These are phyloP conservation scores for Bombycilla garrulus DNA, from an alignment of 2,113 vertebrate genomes.

Conservation along the genomic window DNA sequence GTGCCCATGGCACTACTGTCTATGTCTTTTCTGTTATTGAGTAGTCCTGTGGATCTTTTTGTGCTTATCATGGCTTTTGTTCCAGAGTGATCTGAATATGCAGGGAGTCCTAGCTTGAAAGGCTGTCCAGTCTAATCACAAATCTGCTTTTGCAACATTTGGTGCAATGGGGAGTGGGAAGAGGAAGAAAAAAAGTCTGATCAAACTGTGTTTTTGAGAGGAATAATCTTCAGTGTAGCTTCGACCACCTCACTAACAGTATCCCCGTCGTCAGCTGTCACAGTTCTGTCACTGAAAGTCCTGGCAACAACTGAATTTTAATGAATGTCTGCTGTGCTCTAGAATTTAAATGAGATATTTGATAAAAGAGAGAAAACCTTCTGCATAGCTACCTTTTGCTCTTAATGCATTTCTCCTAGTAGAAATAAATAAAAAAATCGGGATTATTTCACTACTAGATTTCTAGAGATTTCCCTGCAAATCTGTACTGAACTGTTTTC, in stretches of 20 bases:
- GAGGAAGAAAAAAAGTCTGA: not conserved
- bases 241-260: not conserved
- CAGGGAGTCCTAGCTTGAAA: not conserved
- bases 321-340: slow-evolving; percentile 21
- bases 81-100: not conserved
- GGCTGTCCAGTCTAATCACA: slow-evolving; percentile 10
- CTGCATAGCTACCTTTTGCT: not conserved
- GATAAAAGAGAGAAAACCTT: slow-evolving; percentile 1
- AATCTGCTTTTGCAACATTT: not conserved
- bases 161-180: not conserved
- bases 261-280: not conserved
- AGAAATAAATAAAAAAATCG: not conserved
- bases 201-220: not conserved
- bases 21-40: not conserved
- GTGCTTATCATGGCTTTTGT: not conserved
- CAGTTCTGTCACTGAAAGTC: slow-evolving; percentile 9
- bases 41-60: not conserved
- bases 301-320: slow-evolving; percentile 40
- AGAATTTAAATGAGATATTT: slow-evolving; percentile 47
- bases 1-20: not conserved
- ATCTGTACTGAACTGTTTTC: not conserved
- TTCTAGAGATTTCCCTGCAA: not conserved
- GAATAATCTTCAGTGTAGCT: not conserved
- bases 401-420: not conserved
- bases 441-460: not conserved